Base-by-base conservation (phyloP, 2,797 vertebrate genomes). In the Poecilia gillii region DNA sequence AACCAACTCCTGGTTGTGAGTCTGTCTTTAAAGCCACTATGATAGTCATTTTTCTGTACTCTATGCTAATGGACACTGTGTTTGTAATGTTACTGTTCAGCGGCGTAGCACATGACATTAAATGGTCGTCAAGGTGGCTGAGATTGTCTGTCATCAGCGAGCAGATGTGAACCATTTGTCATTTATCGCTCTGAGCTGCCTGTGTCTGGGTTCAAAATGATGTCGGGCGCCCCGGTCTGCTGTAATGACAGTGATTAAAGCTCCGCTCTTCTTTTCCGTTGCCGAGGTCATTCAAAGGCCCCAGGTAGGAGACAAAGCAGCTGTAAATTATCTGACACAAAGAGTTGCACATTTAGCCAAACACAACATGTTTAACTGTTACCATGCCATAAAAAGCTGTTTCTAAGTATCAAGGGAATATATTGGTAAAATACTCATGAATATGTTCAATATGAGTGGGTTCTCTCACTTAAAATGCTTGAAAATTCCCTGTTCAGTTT, bases 181-280 rank as follows among this genome's bases (percentile, higher is more conserved):
- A 91, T 88, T 68, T 77, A 85, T 41, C 1, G 7, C 83, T 79
- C 57, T 36, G 77, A 84, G 72, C 78, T 6, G 64, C 20, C 78
- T 28, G 49, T 49, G 72, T 72, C 72, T 59, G 78, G 51, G 66
- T 82, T 83, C 57, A 74, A 87, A 87, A 91, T 86, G 80, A 82
- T 72, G 66, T 75, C 75, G 68, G 84, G 74, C 51, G 80, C 80
- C 75, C 78, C 0, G 46, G 74, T 75, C 87, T 76, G 81, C 79
- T 78, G 77, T 47, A 76, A 36, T 16, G 78, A 4, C 3, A n/a
- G 76, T 47, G 71, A 87, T 89, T 87, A 84, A 70, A 84, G 84
- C 81, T 41, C 51, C n/a, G 78, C 79, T 25, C 84, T 84, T 74
- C 47, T 79, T 79, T 84, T 78, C 71, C 76, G 76, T 76, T 47